These are phyloP conservation scores for Noctua janthina DNA, from an alignment of 2,888 invertebrate species.

Conservation along the genomic window DNA sequence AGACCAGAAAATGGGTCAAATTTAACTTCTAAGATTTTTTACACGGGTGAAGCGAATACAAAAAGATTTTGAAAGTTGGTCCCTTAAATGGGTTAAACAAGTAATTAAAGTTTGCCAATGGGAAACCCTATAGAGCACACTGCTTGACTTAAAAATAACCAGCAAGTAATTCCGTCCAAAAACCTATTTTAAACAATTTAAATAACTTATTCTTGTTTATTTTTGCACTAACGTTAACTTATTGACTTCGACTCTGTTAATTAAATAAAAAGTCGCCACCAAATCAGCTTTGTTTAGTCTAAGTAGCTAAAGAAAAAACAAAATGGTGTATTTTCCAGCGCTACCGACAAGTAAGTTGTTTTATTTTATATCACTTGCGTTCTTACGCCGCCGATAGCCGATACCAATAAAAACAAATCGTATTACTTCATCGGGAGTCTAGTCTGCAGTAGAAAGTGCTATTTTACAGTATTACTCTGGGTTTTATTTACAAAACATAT, in stretches of 20 bases:
- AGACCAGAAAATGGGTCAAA: too few species aligned
- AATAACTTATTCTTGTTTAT: not conserved
- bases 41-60: not conserved
- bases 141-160: not conserved
- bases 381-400: not conserved
- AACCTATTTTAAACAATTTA: not conserved
- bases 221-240: not conserved
- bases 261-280: not conserved
- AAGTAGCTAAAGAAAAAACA: not conserved
- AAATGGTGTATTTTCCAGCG: not conserved
- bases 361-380: conserved; percentile 14
- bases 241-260: not conserved
- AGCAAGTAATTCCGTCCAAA: not conserved
- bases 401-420: conserved; percentile 18
- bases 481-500: not conserved
- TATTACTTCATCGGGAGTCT: not conserved
- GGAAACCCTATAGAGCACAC: not conserved
- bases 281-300: not conserved
- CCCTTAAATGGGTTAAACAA: not conserved
- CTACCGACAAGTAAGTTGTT: not conserved
- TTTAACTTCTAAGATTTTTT: not conserved
- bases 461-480: not conserved
- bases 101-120: too few species aligned
- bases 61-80: not conserved
- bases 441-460: too few species aligned